phyloP scores from a whole-genome alignment of 2,113 vertebrate genomes.

The Morone chrysops region DNA sequence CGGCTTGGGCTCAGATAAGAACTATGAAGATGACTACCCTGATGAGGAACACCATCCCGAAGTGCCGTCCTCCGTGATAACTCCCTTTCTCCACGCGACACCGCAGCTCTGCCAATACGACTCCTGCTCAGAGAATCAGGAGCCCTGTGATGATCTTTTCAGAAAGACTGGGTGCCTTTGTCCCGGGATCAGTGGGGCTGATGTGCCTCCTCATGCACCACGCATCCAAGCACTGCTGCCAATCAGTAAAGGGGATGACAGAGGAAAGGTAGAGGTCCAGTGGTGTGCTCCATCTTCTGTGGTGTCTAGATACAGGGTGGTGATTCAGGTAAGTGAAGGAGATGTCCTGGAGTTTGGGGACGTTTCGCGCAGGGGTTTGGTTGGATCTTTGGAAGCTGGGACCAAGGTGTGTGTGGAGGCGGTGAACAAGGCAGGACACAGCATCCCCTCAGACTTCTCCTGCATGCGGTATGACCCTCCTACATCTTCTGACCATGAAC shows the following conservation, averaged over 20 bases:
- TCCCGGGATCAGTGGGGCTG: slow-evolving; percentile 75
- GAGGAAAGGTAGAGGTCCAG: slow-evolving; percentile 67
- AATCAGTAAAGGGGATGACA: slow-evolving; percentile 38
- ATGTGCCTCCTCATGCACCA: slow-evolving; percentile 65
- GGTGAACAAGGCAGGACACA: slow-evolving; percentile 75
- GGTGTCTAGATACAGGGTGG: slow-evolving; percentile 77
- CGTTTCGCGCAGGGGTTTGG: slow-evolving; percentile 38
- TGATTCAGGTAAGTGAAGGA: slow-evolving; percentile 44
- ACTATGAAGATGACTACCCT: not conserved
- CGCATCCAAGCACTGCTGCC: slow-evolving; percentile 57
- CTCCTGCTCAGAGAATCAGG: slow-evolving; percentile 75
- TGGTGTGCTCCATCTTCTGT: slow-evolving; percentile 84
- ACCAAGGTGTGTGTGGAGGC: slow-evolving; percentile 83
- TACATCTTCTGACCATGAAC: not conserved
- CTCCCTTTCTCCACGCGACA: not conserved
- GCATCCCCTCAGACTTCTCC: slow-evolving; percentile 63
- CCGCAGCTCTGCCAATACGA: slow-evolving; percentile 64
- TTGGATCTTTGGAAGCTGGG: slow-evolving; percentile 71
- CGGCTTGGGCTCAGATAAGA: not conserved
- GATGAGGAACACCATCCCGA: not conserved
- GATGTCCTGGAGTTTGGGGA: slow-evolving; percentile 33
- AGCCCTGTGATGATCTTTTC: slow-evolving; percentile 63
- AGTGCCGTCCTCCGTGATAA: rapidly evolving
- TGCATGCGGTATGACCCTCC: slow-evolving; percentile 66
- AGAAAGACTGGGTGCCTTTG: slow-evolving; percentile 73